These are phyloP conservation scores for Polyommatus iphigenia DNA, from an alignment of 2,888 invertebrate genomes.

Conservation along the genomic window DNA sequence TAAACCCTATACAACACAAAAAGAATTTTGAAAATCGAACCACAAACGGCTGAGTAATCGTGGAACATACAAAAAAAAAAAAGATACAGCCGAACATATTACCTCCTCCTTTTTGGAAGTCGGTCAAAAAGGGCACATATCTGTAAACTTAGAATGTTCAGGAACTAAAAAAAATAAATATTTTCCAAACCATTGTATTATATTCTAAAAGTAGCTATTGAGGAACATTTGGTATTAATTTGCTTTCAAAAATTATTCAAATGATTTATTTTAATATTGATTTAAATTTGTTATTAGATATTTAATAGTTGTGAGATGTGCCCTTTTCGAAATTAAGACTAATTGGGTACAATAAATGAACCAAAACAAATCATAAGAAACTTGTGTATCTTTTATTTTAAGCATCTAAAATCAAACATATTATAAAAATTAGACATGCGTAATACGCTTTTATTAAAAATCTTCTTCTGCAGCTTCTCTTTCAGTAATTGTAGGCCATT, in stretches of 20 bases:
- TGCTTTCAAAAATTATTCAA: conserved; percentile 17
- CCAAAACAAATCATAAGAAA: conserved; percentile 27
- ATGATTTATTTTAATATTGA: conserved; percentile 30
- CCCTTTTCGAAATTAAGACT: conserved; percentile 29
- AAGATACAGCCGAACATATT: too few species aligned
- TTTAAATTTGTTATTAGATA: conserved; percentile 31
- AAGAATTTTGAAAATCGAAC: too few species aligned
- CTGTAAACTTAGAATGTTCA: neutral
- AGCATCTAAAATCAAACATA: conserved; percentile 23
- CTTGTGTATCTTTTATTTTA: conserved; percentile 28
- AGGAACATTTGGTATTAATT: neutral
- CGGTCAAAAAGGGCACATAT: neutral
- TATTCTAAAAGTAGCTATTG: neutral
- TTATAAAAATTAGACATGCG: conserved; percentile 2
- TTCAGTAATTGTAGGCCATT: too few species aligned
- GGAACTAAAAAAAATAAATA: neutral
- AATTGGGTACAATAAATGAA: conserved; percentile 27
- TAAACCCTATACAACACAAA: too few species aligned
- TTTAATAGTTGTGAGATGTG: conserved; percentile 30
- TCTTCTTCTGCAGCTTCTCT: too few species aligned
- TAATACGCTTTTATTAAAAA: neutral
- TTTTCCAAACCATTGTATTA: neutral
- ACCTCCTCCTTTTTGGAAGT: too few species aligned
- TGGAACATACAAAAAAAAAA: too few species aligned
- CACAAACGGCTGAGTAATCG: too few species aligned